These are phyloP conservation scores for Falco columbarius DNA, from an alignment of 2,797 vertebrate genomes.

Conservation along the genomic window DNA sequence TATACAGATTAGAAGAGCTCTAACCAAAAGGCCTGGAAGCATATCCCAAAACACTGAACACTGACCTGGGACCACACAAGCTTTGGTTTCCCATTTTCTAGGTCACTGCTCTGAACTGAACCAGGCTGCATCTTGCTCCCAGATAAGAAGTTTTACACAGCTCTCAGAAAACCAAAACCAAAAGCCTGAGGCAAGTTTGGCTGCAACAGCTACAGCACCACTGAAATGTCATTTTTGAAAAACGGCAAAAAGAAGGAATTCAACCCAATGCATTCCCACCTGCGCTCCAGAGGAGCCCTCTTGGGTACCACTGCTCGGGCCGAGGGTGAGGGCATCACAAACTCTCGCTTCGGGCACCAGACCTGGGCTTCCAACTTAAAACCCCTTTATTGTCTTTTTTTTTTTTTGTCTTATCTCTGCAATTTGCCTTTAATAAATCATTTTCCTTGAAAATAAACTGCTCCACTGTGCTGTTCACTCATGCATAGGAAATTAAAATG, in stretches of 20 bases:
- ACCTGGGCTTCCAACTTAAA: not conserved
- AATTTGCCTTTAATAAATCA: not conserved
- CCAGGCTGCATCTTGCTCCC: not conserved
- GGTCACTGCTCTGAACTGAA: not conserved
- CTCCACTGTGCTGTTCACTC: not conserved
- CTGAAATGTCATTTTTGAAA: not conserved
- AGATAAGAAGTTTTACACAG: not conserved
- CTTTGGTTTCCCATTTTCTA: not conserved
- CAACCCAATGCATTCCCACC: not conserved
- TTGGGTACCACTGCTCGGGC: rapidly evolving
- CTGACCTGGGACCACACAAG: not conserved
- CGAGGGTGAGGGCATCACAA: not conserved
- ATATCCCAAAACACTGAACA: not conserved
- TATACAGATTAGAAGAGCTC: not conserved
- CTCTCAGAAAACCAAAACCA: not conserved
- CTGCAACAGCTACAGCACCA: not conserved
- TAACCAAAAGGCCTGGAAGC: not conserved
- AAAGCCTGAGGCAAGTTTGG: not conserved
- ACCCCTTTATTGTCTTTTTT: not conserved
- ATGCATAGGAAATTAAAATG: not conserved
- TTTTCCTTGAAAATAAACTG: not conserved
- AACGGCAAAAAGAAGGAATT: not conserved
- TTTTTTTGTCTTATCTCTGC: not conserved
- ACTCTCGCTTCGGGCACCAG: not conserved
- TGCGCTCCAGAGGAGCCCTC: not conserved